Percentiles rank a stretch among this genome's conserved stretches.
These are phyloP conservation scores for Sebastes minor DNA, from an alignment of 2,797 vertebrate genomes.

Conservation along the genomic window DNA sequence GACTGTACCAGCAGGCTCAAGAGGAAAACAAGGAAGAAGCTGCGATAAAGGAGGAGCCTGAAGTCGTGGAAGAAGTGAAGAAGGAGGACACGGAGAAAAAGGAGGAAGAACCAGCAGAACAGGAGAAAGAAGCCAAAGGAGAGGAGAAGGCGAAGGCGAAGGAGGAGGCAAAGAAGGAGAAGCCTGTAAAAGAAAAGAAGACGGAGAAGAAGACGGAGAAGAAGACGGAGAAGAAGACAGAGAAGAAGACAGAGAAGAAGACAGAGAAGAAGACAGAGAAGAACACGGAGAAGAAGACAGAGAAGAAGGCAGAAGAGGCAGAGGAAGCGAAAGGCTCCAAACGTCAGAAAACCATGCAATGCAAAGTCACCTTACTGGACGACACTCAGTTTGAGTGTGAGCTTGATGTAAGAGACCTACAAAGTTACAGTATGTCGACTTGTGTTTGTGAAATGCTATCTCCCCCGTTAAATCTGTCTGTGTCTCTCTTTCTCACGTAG, in stretches of 20 bases:
- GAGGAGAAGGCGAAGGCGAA: slow-evolving; percentile 15
- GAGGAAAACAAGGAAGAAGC: slow-evolving; percentile 79
- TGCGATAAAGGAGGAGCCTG: slow-evolving; percentile 43
- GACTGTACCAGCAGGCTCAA: slow-evolving; percentile 80
- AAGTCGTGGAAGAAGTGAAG: slow-evolving; percentile 43
- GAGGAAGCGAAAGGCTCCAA: slow-evolving; percentile 74
- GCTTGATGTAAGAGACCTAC: slow-evolving; percentile 87
- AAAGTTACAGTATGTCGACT: background rate
- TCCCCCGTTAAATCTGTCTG: background rate
- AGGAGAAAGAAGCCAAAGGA: slow-evolving; percentile 64
- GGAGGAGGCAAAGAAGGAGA: slow-evolving; percentile 71
- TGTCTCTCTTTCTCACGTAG: slow-evolving; percentile 68
- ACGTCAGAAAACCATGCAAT: slow-evolving; percentile 89
- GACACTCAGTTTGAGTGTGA: slow-evolving; percentile 90
- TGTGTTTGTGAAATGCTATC: no score
- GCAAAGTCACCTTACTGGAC: slow-evolving; percentile 92
- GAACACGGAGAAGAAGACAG: background rate
- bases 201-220: no score
- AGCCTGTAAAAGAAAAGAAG: slow-evolving; percentile 54
- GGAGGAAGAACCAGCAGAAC: slow-evolving; percentile 67
- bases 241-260: no score
- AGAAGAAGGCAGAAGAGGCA: slow-evolving; percentile 77
- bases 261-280: rapidly evolving
- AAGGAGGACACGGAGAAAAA: slow-evolving; percentile 26
- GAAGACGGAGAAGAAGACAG: rapidly evolving